Evolutionary conservation across 1,140 invertebrate species (phyloP).

Genomic region (Luehdorfia chinensis): DNA sequence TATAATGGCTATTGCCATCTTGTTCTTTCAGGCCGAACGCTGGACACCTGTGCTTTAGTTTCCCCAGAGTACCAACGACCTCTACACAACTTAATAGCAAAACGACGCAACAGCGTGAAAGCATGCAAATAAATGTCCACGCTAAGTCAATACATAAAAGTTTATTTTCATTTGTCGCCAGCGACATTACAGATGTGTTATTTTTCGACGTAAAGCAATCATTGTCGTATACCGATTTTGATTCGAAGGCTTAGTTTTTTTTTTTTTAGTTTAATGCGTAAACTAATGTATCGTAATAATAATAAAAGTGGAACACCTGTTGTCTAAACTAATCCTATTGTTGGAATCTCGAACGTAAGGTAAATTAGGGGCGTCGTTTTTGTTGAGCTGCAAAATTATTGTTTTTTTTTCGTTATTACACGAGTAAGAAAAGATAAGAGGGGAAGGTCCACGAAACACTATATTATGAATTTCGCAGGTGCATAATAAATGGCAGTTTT

Average conservation of each 20-base stretch:
- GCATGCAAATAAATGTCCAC: conserved; percentile 24
- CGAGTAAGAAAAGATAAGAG: background rate
- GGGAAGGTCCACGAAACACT: background rate
- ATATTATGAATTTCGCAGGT: background rate
- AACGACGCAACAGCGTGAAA: conserved; percentile 39
- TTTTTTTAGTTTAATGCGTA: conserved; percentile 60
- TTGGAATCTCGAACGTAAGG: conserved; percentile 40
- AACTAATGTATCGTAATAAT: conserved; percentile 72
- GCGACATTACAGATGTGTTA: conserved; percentile 60
- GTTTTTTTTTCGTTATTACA: conserved; percentile 22
- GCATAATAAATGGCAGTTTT: conserved; percentile 2
- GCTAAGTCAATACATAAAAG: conserved; percentile 20
- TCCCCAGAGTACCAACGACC: conserved; percentile 75
- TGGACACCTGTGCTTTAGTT: conserved; percentile 77
- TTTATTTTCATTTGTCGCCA: conserved; percentile 19
- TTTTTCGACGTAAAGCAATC: conserved; percentile 66
- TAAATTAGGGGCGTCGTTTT: conserved; percentile 43
- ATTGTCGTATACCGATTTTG: conserved; percentile 76
- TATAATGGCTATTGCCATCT: conserved; percentile 37
- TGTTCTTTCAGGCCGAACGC: conserved; percentile 57
- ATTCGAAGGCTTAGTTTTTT: conserved; percentile 61
- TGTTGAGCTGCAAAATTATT: conserved; percentile 37
- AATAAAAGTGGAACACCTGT: conserved; percentile 72
- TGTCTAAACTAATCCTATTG: conserved; percentile 57
- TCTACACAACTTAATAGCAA: conserved; percentile 38